Evolutionary conservation across 2,888 invertebrate species (phyloP), one percentile per base, ranked within the genome.

Genomic region (Craniophora ligustri): DNA sequence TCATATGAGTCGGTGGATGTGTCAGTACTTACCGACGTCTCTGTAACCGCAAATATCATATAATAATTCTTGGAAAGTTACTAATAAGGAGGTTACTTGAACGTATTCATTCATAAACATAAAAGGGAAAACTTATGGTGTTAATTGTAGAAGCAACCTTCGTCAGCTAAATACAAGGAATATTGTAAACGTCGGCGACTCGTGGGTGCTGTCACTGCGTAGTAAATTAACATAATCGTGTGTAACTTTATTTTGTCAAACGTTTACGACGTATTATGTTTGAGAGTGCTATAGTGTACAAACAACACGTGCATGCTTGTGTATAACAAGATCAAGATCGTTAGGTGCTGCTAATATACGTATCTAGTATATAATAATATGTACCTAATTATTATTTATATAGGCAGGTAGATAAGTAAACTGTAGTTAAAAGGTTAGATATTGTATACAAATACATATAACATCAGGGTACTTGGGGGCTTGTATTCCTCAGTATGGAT

Each of bases 191-290:
- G n/a, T n/a, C n/a, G n/a, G 13, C 10, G 40, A 41, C 50, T 23
- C 58, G 64, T 60, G 40, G 73, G 58, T 87, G 91, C 89, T 86
- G 85, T 90, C 88, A 89, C 8, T 6, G 56, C 62, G 79, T 82
- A 81, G 82, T 88, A 87, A 87, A 88, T 89, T 87, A 86, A 71
- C 84, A 83, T 87, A 85, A 84, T 81, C 81, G 71, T 75, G 78
- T 76, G 74, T 77, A 68, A 54, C 64, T 61, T 67, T 48, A 56
- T 69, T 58, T 51, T 65, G 60, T 59, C 46, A 64, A 53, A 32
- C 23, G 34, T 54, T 66, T 67, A 55, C 44, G 50, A 58, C 53
- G 36, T 69, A 11, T 46, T 48, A 48, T 30, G 53, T 53, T 51
- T 60, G 55, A 47, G 48, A 35, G 10, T 38, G 14, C 51, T 50